Percentiles rank a stretch among this genome's conserved stretches.
Conservation (phyloP, 2,113 vertebrate genomes). For the Thunnus maccoyii region DNA sequence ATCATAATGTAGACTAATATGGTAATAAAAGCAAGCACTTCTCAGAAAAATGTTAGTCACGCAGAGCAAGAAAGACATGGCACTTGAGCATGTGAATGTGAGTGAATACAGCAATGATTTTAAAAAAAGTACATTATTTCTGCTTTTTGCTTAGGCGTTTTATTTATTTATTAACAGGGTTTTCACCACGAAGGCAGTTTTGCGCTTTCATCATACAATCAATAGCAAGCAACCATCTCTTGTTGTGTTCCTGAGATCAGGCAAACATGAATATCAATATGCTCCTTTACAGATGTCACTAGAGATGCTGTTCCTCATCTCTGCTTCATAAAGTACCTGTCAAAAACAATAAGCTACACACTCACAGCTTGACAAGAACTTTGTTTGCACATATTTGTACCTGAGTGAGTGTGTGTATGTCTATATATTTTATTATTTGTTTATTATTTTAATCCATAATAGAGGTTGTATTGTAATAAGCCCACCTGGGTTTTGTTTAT, state of each 20-base stretch:
- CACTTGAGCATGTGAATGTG: constrained; percentile 42
- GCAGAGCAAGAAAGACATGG: constrained; percentile 33
- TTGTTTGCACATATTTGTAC: neutral
- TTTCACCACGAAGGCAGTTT: constrained; percentile 22
- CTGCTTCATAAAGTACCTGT: constrained; percentile 25
- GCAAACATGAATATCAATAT: constrained; percentile 35
- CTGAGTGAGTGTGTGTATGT: neutral
- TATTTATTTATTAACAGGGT: neutral
- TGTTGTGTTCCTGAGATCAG: constrained; percentile 33
- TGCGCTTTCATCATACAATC: constrained; percentile 31
- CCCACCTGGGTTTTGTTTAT: neutral
- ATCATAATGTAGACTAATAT: constrained; percentile 68
- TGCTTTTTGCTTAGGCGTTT: constrained; percentile 19
- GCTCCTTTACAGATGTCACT: constrained; percentile 25
- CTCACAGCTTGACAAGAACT: neutral
- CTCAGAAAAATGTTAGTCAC: constrained; percentile 46
- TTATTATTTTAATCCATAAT: neutral
- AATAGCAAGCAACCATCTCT: constrained; percentile 16
- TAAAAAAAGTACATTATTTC: constrained; percentile 8
- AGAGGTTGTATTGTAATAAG: neutral
- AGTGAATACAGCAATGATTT: constrained; percentile 55
- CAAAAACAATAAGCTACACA: neutral
- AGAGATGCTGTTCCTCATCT: constrained; percentile 33
- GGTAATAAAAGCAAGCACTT: constrained; percentile 63
- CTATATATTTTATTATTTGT: neutral